Evolutionary conservation across 2,113 vertebrate genomes (phyloP).

Genomic region (Cettia cetti): DNA sequence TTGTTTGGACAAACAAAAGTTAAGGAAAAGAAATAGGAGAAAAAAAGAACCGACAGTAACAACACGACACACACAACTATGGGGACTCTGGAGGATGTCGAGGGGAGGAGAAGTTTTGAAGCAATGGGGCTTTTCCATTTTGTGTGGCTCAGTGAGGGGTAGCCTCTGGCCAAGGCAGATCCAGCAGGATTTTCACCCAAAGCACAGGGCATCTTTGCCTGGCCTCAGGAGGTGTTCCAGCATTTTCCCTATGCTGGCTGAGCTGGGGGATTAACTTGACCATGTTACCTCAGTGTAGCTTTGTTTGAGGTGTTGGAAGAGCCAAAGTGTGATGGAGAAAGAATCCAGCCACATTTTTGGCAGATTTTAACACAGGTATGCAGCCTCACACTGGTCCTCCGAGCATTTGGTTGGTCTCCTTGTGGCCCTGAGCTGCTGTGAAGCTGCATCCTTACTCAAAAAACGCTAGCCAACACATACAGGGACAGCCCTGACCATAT

Average conservation of each 20-base stretch:
- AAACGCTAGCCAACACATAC: not conserved
- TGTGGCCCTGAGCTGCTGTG: not conserved
- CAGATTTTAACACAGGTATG: not conserved
- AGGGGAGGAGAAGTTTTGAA: not conserved
- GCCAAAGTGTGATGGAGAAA: not conserved
- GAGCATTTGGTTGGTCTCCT: not conserved
- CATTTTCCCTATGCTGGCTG: not conserved
- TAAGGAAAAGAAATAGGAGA: slow-evolving; percentile 13
- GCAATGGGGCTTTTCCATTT: not conserved
- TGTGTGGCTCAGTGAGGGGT: not conserved
- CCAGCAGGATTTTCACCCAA: not conserved
- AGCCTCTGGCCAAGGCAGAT: not conserved
- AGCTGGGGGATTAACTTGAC: not conserved
- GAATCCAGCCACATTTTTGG: not conserved
- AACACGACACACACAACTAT: slow-evolving; percentile 18
- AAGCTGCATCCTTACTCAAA: not conserved
- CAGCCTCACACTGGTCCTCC: not conserved
- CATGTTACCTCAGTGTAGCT: not conserved
- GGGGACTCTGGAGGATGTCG: not conserved
- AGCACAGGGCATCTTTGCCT: not conserved
- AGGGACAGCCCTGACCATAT: not conserved
- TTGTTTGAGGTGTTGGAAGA: not conserved
- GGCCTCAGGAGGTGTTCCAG: not conserved
- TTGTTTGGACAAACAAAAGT: slow-evolving; percentile 60
- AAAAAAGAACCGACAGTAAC: slow-evolving; percentile 25